Conservation (phyloP, 2,888 invertebrate species). For the Protophormia terraenovae region DNA sequence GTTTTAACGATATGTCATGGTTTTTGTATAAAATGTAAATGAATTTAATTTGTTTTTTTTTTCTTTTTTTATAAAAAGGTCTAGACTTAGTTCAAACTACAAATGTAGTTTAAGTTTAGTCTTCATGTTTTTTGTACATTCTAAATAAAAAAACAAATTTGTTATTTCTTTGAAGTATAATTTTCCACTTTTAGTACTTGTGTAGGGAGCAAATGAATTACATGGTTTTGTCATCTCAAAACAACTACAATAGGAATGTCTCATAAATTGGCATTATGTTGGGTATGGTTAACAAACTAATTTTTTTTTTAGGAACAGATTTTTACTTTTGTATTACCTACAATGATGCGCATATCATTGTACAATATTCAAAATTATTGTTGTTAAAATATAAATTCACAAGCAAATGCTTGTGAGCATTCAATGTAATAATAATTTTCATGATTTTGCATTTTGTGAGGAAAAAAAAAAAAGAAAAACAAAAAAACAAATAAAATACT, state of each 20-base stretch:
- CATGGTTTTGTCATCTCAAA: constrained; percentile 42
- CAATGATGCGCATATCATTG: constrained; percentile 62
- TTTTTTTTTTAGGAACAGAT: neutral
- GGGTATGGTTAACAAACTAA: constrained; percentile 63
- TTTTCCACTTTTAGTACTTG: constrained; percentile 23
- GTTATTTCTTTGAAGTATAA: too few species aligned
- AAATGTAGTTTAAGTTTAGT: neutral
- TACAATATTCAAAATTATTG: constrained; percentile 67
- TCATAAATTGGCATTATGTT: constrained; percentile 70
- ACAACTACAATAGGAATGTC: constrained; percentile 52
- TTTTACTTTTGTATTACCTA: neutral
- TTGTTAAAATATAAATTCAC: constrained; percentile 67
- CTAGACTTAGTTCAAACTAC: neutral
- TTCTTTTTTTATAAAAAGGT: neutral
- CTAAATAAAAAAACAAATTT: neutral
- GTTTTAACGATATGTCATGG: neutral
- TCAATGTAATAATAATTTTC: constrained; percentile 36
- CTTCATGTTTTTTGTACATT: neutral
- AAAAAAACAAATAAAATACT: neutral
- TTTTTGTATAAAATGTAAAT: neutral
- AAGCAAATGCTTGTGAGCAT: constrained; percentile 32
- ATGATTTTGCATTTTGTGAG: constrained; percentile 14
- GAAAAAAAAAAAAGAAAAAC: neutral
- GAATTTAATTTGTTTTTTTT: neutral
- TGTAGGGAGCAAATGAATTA: constrained; percentile 23